These are phyloP conservation scores for Xerus rutilus DNA, from an alignment of 2,797 vertebrate genomes.

Conservation along the genomic window DNA sequence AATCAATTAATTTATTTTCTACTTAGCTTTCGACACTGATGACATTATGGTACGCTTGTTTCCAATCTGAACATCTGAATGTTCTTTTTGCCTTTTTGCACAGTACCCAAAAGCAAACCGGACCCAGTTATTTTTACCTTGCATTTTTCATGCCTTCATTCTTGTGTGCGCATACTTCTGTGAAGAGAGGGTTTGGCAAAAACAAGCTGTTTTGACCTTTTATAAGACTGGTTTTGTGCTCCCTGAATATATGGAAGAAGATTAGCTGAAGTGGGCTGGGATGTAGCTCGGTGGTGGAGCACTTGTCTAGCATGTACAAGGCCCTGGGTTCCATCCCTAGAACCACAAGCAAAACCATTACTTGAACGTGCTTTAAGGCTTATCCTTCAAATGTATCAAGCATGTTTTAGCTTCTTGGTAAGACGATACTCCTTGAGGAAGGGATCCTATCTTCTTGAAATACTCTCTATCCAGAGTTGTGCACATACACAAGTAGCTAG, in stretches of 20 bases:
- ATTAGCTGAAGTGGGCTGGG: background rate
- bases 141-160: constrained; percentile 45
- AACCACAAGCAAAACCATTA: background rate
- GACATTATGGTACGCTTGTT: constrained; percentile 13
- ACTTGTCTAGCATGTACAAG: too few species aligned
- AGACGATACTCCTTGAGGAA: background rate
- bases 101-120: background rate
- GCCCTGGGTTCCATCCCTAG: background rate
- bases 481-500: background rate
- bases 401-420: constrained; percentile 25
- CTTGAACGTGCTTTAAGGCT: background rate
- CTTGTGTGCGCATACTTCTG: background rate
- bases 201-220: constrained; percentile 44
- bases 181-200: background rate
- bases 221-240: background rate
- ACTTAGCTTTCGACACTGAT: constrained; percentile 27
- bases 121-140: constrained; percentile 64
- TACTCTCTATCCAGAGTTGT: background rate
- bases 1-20: constrained; percentile 63
- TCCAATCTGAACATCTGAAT: constrained; percentile 24
- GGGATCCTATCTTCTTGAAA: background rate
- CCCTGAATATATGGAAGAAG: background rate
- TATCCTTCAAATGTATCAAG: background rate
- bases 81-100: constrained; percentile 58
- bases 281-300: background rate